These are phyloP conservation scores for Cuculus canorus DNA, from an alignment of 2,797 vertebrate genomes.

Conservation along the genomic window DNA sequence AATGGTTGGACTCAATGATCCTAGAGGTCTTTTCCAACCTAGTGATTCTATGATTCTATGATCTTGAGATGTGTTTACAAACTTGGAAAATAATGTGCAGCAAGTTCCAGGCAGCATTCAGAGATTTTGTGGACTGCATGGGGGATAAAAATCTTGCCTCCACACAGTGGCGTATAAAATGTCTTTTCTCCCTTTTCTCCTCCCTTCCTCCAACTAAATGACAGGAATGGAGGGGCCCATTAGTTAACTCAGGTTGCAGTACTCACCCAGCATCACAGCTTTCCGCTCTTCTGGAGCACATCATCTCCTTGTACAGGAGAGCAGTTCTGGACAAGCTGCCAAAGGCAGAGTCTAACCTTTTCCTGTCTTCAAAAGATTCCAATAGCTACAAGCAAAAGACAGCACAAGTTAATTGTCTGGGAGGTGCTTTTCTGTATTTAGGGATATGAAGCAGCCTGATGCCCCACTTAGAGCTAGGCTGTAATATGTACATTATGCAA, in stretches of 20 bases:
- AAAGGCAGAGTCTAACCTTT: accelerated
- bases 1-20: too few relatives aligned
- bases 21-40: too few relatives aligned
- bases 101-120: background rate
- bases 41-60: too few relatives aligned
- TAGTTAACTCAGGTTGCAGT: background rate
- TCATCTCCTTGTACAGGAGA: background rate
- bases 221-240: background rate
- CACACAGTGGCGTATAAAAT: background rate
- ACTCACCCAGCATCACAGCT: background rate
- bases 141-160: background rate
- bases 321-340: background rate
- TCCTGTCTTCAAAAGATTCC: background rate
- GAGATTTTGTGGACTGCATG: background rate
- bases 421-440: background rate
- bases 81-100: background rate
- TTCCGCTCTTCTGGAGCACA: background rate
- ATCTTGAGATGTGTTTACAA: background rate
- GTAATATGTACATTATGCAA: background rate
- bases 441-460: background rate
- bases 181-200: background rate
- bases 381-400: background rate
- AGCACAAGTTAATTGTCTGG: background rate
- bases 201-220: background rate
- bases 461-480: background rate